Conservation (phyloP, 2,888 invertebrate genomes). For the Drosophila anomalipes region DNA sequence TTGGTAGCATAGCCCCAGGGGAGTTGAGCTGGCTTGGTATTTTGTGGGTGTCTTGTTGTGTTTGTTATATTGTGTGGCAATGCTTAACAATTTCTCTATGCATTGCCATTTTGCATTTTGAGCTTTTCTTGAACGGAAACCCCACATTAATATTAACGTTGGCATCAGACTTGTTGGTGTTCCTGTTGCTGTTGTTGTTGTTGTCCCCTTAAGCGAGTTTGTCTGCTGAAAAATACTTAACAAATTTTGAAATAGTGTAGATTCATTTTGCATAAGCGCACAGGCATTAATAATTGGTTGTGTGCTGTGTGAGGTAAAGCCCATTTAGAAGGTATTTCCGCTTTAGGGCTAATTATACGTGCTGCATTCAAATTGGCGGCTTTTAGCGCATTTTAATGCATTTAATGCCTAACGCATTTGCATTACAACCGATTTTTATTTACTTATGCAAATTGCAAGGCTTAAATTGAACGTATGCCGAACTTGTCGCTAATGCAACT, state of each 20-base stretch:
- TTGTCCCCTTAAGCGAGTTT: conserved; percentile 47
- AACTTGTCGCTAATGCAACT: conserved; percentile 41
- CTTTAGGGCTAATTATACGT: conserved; percentile 28
- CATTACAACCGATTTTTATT: conserved; percentile 37
- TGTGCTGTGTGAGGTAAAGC: conserved; percentile 1
- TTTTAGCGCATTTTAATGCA: conserved; percentile 31
- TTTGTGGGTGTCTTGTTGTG: conserved; percentile 14
- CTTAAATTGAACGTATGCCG: conserved; percentile 50
- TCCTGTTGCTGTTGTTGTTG: neutral
- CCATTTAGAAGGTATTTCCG: conserved; percentile 39
- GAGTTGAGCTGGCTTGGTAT: neutral
- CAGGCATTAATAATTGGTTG: conserved; percentile 20
- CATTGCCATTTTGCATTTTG: conserved; percentile 58
- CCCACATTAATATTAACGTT: conserved; percentile 68
- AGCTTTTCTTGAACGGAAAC: conserved; percentile 41
- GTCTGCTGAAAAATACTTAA: conserved; percentile 37
- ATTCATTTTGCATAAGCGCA: conserved; percentile 41
- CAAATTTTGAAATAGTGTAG: conserved; percentile 59
- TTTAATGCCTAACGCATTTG: conserved; percentile 30
- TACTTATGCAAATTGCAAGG: conserved; percentile 26
- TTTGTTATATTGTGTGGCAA: conserved; percentile 15
- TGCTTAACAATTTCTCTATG: conserved; percentile 54
- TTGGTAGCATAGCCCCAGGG: conserved; percentile 34
- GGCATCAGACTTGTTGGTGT: neutral
- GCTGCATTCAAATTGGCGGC: conserved; percentile 1